Percentiles rank a stretch among this genome's conserved stretches.
Evolutionary conservation across 2,113 vertebrate species (phyloP).

Genomic region (Eonycteris spelaea): DNA sequence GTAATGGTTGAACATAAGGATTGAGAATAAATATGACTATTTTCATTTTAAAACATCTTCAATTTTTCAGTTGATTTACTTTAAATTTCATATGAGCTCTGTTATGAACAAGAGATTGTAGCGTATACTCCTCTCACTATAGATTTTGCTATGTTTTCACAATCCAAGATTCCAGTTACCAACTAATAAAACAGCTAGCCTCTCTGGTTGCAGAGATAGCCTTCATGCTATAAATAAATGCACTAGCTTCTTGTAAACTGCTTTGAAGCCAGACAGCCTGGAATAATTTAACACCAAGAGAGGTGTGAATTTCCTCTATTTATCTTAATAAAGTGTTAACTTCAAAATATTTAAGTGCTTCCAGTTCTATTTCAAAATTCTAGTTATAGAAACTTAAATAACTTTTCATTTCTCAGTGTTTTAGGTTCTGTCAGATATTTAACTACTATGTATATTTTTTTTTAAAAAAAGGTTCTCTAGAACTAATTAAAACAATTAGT

Average conservation of each 20-base stretch:
- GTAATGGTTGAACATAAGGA: neutral
- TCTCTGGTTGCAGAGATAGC: neutral
- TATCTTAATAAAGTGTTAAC: slow-evolving; percentile 47
- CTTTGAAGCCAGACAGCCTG: slow-evolving; percentile 10
- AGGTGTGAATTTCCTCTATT: neutral
- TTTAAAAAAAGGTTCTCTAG: neutral
- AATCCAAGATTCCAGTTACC: neutral
- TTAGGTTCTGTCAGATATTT: neutral
- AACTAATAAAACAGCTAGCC: neutral
- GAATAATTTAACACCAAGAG: slow-evolving; percentile 30
- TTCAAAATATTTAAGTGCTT: slow-evolving; percentile 39
- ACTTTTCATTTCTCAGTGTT: slow-evolving; percentile 20
- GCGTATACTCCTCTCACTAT: neutral
- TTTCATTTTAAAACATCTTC: neutral
- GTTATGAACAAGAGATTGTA: neutral
- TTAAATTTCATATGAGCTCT: neutral
- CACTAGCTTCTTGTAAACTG: neutral
- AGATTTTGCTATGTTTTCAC: neutral
- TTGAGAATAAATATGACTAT: neutral
- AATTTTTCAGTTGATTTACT: neutral
- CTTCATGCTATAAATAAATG: neutral
- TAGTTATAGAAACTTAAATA: slow-evolving; percentile 39
- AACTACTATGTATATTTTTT: neutral
- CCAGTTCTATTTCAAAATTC: neutral
- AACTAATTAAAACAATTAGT: slow-evolving; percentile 25